Percentiles rank a stretch among this genome's conserved stretches.
Evolutionary conservation across 1,140 invertebrate genomes (phyloP).

Genomic region (Caenorhabditis latens): DNA sequence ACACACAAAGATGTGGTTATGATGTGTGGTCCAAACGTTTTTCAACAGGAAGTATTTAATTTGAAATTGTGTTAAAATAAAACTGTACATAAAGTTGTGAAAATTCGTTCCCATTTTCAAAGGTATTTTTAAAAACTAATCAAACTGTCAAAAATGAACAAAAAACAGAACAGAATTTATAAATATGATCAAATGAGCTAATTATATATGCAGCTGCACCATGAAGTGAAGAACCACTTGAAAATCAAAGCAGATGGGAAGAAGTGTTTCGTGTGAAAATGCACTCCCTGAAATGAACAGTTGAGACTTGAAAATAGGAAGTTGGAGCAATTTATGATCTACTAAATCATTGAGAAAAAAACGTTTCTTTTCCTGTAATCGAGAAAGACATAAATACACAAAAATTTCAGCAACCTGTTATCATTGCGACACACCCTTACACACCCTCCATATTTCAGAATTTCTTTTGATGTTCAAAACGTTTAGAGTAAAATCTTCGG

Average conservation of each 20-base stretch:
- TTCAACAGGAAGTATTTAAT: not conserved
- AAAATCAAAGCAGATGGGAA: conserved; percentile 33
- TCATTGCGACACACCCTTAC: no score
- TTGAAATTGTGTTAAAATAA: not conserved
- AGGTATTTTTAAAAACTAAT: not conserved
- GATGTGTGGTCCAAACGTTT: conserved; percentile 19
- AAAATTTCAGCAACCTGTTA: no score
- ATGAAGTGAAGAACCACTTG: conserved; percentile 26
- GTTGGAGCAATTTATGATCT: not conserved
- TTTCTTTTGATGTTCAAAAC: no score
- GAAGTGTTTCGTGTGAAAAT: not conserved
- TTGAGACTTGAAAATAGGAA: not conserved
- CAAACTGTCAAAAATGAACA: not conserved
- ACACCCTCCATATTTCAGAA: no score
- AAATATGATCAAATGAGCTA: not conserved
- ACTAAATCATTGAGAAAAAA: conserved; percentile 4
- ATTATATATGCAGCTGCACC: conserved; percentile 23
- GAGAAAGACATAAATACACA: no score
- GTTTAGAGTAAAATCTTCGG: no score
- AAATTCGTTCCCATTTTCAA: no score
- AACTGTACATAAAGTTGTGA: not conserved
- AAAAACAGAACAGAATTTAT: not conserved
- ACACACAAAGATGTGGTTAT: not conserved
- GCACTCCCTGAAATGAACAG: not conserved
- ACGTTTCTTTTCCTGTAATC: no score